Conservation (phyloP, 37 sponge, comb jelly and placozoan genomes). For the Halichondria panicea region DNA sequence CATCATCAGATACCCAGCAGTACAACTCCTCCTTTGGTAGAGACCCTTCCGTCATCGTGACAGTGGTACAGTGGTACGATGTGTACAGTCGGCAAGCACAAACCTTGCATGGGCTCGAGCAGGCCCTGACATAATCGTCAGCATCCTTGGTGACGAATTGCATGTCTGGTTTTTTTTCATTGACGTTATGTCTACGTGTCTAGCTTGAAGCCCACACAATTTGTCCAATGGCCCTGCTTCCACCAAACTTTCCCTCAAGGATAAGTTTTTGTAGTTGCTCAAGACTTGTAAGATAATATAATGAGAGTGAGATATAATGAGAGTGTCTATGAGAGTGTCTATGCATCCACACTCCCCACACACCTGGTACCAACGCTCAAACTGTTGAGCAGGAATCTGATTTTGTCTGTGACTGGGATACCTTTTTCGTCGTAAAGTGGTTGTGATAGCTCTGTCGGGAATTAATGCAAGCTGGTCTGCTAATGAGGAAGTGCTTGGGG, state of each 20-base stretch:
- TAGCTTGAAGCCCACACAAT: constrained; percentile 5
- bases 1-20: no score
- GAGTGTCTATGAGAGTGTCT: no score
- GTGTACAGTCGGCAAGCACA: no score
- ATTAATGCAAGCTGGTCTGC: constrained; percentile 26
- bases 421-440: background rate
- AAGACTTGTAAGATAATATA: constrained; percentile 12
- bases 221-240: constrained; percentile 4
- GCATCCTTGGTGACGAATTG: no score
- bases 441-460: constrained; percentile 20
- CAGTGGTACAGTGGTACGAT: no score
- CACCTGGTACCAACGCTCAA: constrained; percentile 33
- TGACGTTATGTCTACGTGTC: background rate
- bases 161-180: background rate
- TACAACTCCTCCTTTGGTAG: no score
- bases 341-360: constrained; percentile 43
- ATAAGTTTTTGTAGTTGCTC: constrained; percentile 21
- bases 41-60: no score
- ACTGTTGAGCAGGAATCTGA: constrained; percentile 30
- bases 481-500: constrained; percentile 22
- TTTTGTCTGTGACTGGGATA: constrained; percentile 6
- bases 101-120: no score
- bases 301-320: constrained; percentile 17
- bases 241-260: constrained; percentile 20
- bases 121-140: no score